phyloP scores from a whole-genome alignment of 2,888 invertebrate genomes.

The Acleris emargana region DNA sequence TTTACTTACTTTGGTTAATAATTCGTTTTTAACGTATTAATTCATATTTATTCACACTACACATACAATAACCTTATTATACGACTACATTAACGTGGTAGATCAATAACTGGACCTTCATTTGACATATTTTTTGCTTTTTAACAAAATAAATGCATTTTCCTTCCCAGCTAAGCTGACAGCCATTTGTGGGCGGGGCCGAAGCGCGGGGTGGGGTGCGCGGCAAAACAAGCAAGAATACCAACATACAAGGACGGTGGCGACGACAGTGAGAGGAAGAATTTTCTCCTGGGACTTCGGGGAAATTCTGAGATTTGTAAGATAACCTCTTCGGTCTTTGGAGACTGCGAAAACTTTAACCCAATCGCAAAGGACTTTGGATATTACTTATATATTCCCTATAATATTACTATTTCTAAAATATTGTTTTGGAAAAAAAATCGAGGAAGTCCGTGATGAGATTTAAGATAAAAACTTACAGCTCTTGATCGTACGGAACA shows the following conservation, averaged over 20 bases:
- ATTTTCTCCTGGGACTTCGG: background rate
- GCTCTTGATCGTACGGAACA: no score
- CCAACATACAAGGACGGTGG: constrained; percentile 52
- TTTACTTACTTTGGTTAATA: constrained; percentile 22
- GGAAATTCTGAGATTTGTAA: no score
- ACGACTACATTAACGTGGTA: constrained; percentile 5
- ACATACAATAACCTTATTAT: constrained; percentile 3
- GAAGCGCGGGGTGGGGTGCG: constrained; percentile 49
- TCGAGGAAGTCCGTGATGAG: no score
- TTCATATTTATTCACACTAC: constrained; percentile 23
- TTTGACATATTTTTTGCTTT: constrained; percentile 24
- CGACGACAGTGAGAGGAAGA: constrained; percentile 11
- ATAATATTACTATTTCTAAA: no score
- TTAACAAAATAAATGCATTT: constrained; percentile 27
- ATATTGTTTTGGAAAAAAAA: no score
- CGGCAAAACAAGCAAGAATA: constrained; percentile 62
- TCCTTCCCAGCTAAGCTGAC: constrained; percentile 34
- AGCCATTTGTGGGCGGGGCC: constrained; percentile 66
- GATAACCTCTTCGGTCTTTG: no score
- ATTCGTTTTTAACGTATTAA: constrained; percentile 11
- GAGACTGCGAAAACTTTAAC: no score
- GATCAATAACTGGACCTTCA: constrained; percentile 15
- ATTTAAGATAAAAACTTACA: no score
- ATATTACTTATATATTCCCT: no score
- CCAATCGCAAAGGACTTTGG: no score